phyloP scores from a whole-genome alignment of 2,797 vertebrate species.

The Eidolon dupreanum region DNA sequence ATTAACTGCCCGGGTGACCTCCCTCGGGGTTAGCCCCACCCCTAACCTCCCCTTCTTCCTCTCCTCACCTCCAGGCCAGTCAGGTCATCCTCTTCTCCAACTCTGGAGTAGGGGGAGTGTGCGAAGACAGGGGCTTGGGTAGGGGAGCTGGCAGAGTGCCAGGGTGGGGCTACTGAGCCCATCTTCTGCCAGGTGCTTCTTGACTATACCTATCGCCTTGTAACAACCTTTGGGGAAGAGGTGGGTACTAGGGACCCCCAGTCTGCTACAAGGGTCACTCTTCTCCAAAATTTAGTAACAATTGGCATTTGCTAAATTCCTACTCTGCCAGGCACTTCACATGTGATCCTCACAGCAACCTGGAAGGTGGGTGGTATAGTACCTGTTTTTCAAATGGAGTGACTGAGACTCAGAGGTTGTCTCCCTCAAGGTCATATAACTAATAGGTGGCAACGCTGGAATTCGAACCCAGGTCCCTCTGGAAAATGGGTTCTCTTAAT shows the following conservation, averaged over 20 bases:
- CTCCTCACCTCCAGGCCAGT: conserved; percentile 33
- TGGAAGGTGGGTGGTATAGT: neutral
- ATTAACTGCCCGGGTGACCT: conserved; percentile 81
- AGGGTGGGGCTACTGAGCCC: neutral
- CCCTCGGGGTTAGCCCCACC: conserved; percentile 75
- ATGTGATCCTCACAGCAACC: neutral
- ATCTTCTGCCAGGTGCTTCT: conserved; percentile 23
- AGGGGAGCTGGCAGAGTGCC: neutral
- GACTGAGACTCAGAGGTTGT: neutral
- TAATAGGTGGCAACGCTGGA: neutral
- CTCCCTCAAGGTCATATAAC: neutral
- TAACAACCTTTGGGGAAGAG: neutral
- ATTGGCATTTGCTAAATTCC: neutral
- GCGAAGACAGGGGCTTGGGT: neutral
- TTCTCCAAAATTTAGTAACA: conserved; percentile 1
- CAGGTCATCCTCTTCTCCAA: neutral
- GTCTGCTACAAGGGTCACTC: neutral
- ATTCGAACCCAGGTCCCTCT: neutral
- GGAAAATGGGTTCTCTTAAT: neutral
- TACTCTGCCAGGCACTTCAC: neutral
- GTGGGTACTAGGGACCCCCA: neutral
- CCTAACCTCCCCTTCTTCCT: conserved; percentile 71
- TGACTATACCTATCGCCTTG: neutral
- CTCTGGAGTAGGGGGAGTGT: too few species aligned
- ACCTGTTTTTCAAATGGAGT: conserved; percentile 3